Conservation (phyloP, 92 coral and sea anemone genomes). For the Micromussa lordhowensis region DNA sequence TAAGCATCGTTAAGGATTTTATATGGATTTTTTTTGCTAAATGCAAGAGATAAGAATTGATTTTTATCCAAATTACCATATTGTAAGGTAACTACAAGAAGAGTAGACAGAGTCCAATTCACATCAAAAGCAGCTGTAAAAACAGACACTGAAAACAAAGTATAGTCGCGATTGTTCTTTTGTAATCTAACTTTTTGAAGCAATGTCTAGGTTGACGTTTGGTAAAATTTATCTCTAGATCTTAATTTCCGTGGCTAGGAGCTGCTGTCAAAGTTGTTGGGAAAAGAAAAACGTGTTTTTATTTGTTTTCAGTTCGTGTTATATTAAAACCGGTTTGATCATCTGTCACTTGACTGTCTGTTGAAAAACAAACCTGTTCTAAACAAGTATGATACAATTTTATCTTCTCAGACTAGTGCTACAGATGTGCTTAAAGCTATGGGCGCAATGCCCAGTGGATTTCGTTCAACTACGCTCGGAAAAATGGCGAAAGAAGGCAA, state of each 20-base stretch:
- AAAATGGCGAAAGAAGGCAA: slow-evolving; percentile 82
- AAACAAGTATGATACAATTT: neutral
- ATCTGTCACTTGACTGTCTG: too few relatives aligned
- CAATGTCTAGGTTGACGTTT: neutral
- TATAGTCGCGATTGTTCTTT: neutral
- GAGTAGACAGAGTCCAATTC: neutral
- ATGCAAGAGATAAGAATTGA: neutral
- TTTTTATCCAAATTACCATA: neutral
- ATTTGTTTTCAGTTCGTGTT: too few relatives aligned
- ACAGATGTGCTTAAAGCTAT: slow-evolving; percentile 96
- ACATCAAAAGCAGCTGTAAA: slow-evolving; percentile 3
- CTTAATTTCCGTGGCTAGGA: neutral
- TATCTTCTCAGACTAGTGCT: slow-evolving; percentile 83
- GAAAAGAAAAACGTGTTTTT: too few relatives aligned
- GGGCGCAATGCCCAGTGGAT: slow-evolving; percentile 99
- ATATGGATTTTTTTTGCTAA: neutral
- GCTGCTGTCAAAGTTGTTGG: neutral
- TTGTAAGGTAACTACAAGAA: neutral
- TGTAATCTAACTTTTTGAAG: neutral
- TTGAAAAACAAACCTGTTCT: neutral
- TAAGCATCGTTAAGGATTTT: neutral
- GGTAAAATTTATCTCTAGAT: neutral
- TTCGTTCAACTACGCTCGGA: slow-evolving; percentile 90
- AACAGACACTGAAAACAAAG: neutral
- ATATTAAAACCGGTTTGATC: too few relatives aligned